A percentile compares a stretch with the other conserved stretches of the same genome.
Conservation (phyloP, 2,113 vertebrate species). For the Pionites leucogaster region DNA sequence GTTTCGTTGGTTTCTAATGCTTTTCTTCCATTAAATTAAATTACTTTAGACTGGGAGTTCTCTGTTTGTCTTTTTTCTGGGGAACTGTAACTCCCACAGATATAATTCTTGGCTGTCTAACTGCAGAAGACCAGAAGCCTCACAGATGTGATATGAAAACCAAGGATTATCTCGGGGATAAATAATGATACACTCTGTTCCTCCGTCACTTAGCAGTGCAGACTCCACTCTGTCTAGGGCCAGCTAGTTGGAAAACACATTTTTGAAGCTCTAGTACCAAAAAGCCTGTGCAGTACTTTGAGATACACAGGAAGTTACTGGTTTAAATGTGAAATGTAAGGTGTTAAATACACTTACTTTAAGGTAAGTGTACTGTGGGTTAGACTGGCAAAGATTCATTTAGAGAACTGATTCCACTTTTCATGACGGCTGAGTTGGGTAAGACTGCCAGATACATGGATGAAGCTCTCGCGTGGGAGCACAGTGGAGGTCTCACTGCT, state of each 20-base stretch:
- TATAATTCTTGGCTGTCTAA: background rate
- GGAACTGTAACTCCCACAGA: conserved; percentile 41
- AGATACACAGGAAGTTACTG: background rate
- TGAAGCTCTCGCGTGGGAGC: background rate
- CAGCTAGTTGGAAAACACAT: background rate
- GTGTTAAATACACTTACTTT: background rate
- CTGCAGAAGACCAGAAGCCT: background rate
- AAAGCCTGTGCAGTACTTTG: background rate
- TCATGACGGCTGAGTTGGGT: background rate
- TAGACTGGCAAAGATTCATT: background rate
- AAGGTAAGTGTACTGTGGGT: background rate
- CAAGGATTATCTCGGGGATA: conserved; percentile 1
- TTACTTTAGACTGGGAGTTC: background rate
- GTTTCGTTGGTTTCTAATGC: background rate
- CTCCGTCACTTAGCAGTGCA: background rate
- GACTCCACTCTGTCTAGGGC: background rate
- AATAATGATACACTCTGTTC: background rate
- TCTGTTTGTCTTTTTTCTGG: conserved; percentile 21
- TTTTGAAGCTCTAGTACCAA: background rate
- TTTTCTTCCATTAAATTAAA: conserved; percentile 21
- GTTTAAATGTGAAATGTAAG: background rate
- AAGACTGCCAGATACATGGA: background rate
- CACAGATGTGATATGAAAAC: conserved; percentile 40
- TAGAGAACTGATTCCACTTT: rapidly evolving
- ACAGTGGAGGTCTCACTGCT: background rate